Conservation (phyloP, 2,888 invertebrate species). For the Mamestra brassicae region DNA sequence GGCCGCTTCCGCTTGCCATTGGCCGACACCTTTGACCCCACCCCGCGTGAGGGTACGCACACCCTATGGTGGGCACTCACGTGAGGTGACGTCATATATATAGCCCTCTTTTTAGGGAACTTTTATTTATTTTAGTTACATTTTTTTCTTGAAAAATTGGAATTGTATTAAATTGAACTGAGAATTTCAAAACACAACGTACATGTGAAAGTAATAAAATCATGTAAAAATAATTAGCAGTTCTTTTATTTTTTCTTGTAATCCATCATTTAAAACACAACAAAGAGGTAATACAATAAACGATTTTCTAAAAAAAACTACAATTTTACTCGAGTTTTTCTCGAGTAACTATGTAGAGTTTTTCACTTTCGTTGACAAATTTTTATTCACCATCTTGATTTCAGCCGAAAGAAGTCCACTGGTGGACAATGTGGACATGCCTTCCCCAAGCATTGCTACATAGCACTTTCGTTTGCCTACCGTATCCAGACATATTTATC, state of each 20-base stretch:
- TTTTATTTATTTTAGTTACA: conserved; percentile 40
- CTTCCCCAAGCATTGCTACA: no score
- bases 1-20: conserved; percentile 84
- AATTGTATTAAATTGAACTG: neutral
- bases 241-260: no score
- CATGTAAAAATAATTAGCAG: neutral
- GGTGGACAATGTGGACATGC: no score
- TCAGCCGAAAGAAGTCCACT: no score
- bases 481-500: no score
- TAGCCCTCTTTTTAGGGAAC: conserved; percentile 27
- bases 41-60: conserved; percentile 73
- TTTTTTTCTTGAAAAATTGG: neutral
- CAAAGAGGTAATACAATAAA: no score
- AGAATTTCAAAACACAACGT: neutral
- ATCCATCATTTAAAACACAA: no score
- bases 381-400: no score
- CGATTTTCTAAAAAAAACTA: no score
- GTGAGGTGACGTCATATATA: conserved; percentile 51
- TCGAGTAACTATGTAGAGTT: no score
- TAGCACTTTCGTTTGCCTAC: no score
- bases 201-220: neutral
- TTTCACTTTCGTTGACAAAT: neutral
- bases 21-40: conserved; percentile 88
- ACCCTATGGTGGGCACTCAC: conserved; percentile 47
- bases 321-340: no score